A percentile compares a stretch with the other conserved stretches of the same genome.
These are phyloP conservation scores for Glareola pratincola DNA, from an alignment of 2,113 vertebrate genomes.

Conservation along the genomic window DNA sequence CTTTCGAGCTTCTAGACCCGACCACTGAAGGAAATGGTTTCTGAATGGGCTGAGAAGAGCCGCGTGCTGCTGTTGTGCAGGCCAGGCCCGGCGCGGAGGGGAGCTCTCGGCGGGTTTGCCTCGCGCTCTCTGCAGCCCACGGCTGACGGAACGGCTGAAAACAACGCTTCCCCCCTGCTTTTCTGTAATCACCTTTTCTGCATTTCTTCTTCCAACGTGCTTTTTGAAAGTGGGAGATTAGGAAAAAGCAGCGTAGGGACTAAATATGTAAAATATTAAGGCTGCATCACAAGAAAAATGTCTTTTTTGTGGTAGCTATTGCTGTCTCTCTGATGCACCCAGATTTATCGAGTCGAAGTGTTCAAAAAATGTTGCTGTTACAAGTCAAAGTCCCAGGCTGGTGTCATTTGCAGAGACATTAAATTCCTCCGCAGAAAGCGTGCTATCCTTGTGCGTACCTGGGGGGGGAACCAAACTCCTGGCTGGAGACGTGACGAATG, in stretches of 20 bases:
- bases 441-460: accelerated
- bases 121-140: neutral
- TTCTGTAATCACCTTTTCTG: neutral
- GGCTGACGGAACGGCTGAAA: neutral
- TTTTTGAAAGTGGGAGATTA: neutral
- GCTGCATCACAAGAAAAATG: neutral
- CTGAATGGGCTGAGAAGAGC: neutral
- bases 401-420: no score
- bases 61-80: neutral
- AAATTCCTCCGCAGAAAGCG: neutral
- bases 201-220: neutral
- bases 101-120: neutral
- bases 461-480: neutral
- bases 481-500: neutral
- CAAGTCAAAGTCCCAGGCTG: neutral
- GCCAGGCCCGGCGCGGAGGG: neutral
- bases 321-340: neutral
- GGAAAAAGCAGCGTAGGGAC: neutral
- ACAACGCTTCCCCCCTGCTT: neutral
- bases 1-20: neutral
- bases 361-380: neutral
- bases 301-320: neutral
- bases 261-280: neutral
- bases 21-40: neutral
- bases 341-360: neutral